Evolutionary conservation across 2,113 vertebrate species (phyloP).

Genomic region (Arenaria interpres): DNA sequence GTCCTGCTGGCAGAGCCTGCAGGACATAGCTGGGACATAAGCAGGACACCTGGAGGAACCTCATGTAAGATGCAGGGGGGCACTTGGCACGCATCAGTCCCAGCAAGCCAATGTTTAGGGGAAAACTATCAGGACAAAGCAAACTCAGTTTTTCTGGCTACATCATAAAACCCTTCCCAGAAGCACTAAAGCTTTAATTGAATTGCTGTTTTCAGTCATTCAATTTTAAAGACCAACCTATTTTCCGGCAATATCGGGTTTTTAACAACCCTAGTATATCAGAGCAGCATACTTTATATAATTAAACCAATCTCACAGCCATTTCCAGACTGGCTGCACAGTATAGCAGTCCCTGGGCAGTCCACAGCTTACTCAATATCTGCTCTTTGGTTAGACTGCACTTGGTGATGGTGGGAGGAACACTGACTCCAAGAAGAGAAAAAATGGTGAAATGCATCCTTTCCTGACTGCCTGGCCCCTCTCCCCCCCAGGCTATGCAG

Average conservation of each 20-base stretch:
- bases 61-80: background rate
- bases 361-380: background rate
- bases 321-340: background rate
- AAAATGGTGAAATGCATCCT: background rate
- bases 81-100: rapidly evolving
- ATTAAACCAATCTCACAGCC: background rate
- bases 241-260: background rate
- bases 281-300: background rate
- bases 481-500: background rate
- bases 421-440: background rate
- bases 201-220: background rate
- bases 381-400: background rate
- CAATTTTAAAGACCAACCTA: background rate
- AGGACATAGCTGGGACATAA: background rate
- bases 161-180: background rate
- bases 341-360: background rate
- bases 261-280: background rate
- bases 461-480: background rate
- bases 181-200: conserved; percentile 27
- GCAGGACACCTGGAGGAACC: background rate
- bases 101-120: background rate
- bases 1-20: background rate
- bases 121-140: background rate
- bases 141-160: background rate
- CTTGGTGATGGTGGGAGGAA: background rate